A percentile compares a stretch with the other conserved stretches of the same genome.
phyloP scores from a whole-genome alignment of 2,113 vertebrate species.

The Nestor notabilis region DNA sequence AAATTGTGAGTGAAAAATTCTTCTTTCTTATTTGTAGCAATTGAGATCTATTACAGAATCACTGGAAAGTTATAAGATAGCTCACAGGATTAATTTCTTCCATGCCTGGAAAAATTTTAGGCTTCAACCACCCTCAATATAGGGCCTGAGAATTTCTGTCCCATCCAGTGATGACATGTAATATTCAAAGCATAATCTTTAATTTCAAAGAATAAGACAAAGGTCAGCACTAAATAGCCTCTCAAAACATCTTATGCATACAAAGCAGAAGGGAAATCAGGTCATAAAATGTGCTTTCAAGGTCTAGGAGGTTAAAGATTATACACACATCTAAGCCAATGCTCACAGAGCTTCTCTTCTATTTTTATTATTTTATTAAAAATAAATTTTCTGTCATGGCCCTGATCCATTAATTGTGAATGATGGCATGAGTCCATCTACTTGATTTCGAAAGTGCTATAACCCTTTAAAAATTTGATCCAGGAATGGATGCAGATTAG shows the following conservation, averaged over 20 bases:
- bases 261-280: not conserved
- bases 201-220: not conserved
- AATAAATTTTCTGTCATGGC: not conserved
- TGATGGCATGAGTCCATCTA: not conserved
- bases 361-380: too few species aligned
- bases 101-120: not conserved
- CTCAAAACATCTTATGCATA: not conserved
- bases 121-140: not conserved
- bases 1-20: not conserved
- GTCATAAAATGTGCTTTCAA: not conserved
- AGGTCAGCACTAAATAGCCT: not conserved
- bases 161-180: not conserved
- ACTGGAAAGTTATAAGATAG: not conserved
- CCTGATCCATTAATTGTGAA: not conserved
- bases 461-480: not conserved
- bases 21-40: not conserved
- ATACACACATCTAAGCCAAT: not conserved
- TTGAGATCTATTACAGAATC: not conserved
- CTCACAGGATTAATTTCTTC: not conserved
- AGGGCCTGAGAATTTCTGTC: not conserved
- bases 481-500: not conserved
- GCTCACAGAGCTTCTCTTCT: not conserved
- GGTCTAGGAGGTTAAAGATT: not conserved
- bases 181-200: not conserved
- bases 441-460: not conserved